These are phyloP conservation scores for Speoplatyrhinus poulsoni DNA, from an alignment of 2,113 vertebrate genomes.

Conservation along the genomic window DNA sequence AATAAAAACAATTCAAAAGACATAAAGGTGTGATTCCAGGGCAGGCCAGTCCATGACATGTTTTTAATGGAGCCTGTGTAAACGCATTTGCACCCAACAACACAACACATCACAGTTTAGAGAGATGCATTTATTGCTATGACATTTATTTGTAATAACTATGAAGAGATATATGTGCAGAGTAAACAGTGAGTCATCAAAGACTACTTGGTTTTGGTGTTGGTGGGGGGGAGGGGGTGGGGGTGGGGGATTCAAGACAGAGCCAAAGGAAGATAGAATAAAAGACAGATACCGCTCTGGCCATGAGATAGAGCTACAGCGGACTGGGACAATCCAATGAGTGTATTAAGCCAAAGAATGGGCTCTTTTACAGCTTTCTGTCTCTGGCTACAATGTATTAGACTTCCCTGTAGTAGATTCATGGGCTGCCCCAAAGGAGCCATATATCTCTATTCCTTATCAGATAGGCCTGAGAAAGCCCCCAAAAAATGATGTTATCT, in stretches of 20 bases:
- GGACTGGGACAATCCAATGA: conserved; percentile 24
- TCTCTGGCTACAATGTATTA: conserved; percentile 11
- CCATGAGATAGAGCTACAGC: not conserved
- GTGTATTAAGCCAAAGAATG: conserved; percentile 27
- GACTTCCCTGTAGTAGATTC: conserved; percentile 29
- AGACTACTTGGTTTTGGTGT: not conserved
- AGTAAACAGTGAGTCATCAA: not conserved
- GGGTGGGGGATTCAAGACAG: not conserved
- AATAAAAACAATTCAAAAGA: too few species aligned
- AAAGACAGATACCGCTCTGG: not conserved
- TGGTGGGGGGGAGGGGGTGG: not conserved
- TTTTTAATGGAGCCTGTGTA: too few species aligned
- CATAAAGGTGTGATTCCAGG: too few species aligned
- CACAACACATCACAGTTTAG: not conserved
- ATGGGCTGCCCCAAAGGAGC: conserved; percentile 3
- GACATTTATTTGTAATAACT: not conserved
- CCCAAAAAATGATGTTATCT: conserved; percentile 4
- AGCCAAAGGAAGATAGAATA: not conserved
- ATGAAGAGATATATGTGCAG: not conserved
- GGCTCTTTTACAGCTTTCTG: not conserved
- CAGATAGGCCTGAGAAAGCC: conserved; percentile 29
- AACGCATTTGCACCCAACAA: too few species aligned
- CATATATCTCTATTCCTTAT: conserved; percentile 18
- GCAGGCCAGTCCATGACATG: too few species aligned
- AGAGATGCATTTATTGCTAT: not conserved